These are phyloP conservation scores for Nematolebias whitei DNA, from an alignment of 2,113 vertebrate genomes.

Conservation along the genomic window DNA sequence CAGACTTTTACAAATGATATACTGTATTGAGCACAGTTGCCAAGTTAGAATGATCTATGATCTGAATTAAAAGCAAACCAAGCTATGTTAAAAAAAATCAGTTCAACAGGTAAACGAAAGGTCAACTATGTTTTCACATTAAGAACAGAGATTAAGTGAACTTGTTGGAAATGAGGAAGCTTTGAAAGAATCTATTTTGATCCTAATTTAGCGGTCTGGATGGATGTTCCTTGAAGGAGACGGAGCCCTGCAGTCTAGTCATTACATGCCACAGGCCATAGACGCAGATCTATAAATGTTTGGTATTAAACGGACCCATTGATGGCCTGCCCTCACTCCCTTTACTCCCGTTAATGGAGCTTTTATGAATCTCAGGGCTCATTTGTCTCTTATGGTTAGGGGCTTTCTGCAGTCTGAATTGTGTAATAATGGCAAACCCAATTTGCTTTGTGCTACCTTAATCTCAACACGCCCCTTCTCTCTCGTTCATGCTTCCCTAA, in stretches of 20 bases:
- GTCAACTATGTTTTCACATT: not conserved
- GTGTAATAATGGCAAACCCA: conserved; percentile 79
- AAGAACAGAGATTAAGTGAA: conserved; percentile 8
- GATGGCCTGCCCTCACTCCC: conserved; percentile 68
- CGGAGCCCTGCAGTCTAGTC: conserved; percentile 43
- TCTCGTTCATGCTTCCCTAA: conserved; percentile 74
- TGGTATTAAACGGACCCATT: conserved; percentile 70
- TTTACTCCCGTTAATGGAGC: conserved; percentile 73
- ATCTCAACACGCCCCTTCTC: conserved; percentile 73
- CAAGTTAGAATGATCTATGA: not conserved
- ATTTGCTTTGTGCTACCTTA: conserved; percentile 79
- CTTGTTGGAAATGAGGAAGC: conserved; percentile 13
- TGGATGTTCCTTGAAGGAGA: conserved; percentile 52
- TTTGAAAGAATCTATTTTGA: conserved; percentile 51
- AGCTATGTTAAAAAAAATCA: not conserved
- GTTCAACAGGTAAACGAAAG: not conserved
- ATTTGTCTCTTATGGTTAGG: conserved; percentile 79
- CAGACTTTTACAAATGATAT: conserved; percentile 10
- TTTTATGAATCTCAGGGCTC: conserved; percentile 79
- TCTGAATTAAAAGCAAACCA: conserved; percentile 31
- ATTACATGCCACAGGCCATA: conserved; percentile 60
- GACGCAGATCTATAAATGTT: conserved; percentile 72
- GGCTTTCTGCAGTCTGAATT: conserved; percentile 75
- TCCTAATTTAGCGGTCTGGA: conserved; percentile 47
- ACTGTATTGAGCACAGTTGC: not conserved